These are phyloP conservation scores for Seriola rivoliana DNA, from an alignment of 2,113 vertebrate species.

Conservation along the genomic window DNA sequence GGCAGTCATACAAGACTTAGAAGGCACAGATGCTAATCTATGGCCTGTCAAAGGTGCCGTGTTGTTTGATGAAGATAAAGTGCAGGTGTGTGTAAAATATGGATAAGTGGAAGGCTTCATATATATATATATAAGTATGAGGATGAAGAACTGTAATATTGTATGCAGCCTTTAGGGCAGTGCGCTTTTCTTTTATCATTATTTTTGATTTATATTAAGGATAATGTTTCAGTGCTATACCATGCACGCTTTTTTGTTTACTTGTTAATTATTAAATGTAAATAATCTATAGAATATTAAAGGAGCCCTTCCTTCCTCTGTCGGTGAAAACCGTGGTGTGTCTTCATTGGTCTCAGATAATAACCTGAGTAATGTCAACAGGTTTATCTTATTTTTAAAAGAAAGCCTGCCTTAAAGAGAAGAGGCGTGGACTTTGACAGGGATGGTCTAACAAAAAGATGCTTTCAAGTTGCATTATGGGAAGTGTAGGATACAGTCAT, in stretches of 20 bases:
- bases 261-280: background rate
- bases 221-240: background rate
- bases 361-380: background rate
- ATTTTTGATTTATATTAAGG: background rate
- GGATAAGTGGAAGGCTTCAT: background rate
- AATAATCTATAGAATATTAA: background rate
- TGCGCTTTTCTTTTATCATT: background rate
- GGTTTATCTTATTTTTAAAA: background rate
- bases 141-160: background rate
- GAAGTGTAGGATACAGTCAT: background rate
- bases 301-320: too few relatives aligned
- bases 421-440: background rate
- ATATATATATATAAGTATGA: too few relatives aligned
- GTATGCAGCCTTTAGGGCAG: background rate
- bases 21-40: background rate
- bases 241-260: background rate
- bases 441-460: background rate
- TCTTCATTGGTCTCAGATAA: background rate
- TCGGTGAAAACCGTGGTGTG: background rate
- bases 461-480: background rate
- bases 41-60: background rate
- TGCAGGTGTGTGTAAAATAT: background rate
- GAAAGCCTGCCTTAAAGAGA: background rate
- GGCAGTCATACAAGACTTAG: slow-evolving; percentile 4
- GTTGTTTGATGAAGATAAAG: slow-evolving; percentile 9